phyloP scores from a whole-genome alignment of 2,888 invertebrate genomes.

The Hypselothyrea guttata region DNA sequence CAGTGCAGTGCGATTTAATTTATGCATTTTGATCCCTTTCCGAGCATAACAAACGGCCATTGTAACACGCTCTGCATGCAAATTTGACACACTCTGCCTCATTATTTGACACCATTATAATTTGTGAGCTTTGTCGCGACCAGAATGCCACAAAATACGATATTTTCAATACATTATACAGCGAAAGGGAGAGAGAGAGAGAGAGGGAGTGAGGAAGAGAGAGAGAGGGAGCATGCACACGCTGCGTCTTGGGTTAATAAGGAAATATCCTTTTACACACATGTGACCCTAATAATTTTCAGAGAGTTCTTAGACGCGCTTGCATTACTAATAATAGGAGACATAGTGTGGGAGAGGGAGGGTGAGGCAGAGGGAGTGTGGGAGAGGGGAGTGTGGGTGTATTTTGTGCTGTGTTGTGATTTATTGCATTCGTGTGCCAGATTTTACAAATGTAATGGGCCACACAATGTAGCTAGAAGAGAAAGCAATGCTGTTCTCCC shows the following conservation, averaged over 20 bases:
- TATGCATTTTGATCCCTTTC: slow-evolving; percentile 58
- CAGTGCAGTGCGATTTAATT: slow-evolving; percentile 61
- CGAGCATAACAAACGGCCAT: slow-evolving; percentile 54
- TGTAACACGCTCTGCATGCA: slow-evolving; percentile 64
- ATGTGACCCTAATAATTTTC: slow-evolving; percentile 76
- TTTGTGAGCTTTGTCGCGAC: slow-evolving; percentile 36
- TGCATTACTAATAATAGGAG: slow-evolving; percentile 76
- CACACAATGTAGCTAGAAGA: slow-evolving; percentile 36
- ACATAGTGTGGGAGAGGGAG: slow-evolving; percentile 50
- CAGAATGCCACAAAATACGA: slow-evolving; percentile 36
- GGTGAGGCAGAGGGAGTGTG: slow-evolving; percentile 11
- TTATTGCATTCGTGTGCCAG: slow-evolving; percentile 81
- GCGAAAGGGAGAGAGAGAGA: slow-evolving; percentile 1
- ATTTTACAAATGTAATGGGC: slow-evolving; percentile 79
- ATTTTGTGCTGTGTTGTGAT: slow-evolving; percentile 72
- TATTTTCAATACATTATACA: slow-evolving; percentile 32
- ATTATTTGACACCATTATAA: slow-evolving; percentile 75
- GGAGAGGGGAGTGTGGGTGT: slow-evolving; percentile 26
- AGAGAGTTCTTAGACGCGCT: slow-evolving; percentile 68
- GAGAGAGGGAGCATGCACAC: slow-evolving; percentile 1
- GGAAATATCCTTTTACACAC: slow-evolving; percentile 78
- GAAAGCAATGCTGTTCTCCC: slow-evolving; percentile 10
- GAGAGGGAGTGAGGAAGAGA: too few relatives aligned
- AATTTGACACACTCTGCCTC: slow-evolving; percentile 76
- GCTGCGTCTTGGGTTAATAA: slow-evolving; percentile 62